Conservation (phyloP, 2,113 vertebrate species). For the Progne subis region DNA sequence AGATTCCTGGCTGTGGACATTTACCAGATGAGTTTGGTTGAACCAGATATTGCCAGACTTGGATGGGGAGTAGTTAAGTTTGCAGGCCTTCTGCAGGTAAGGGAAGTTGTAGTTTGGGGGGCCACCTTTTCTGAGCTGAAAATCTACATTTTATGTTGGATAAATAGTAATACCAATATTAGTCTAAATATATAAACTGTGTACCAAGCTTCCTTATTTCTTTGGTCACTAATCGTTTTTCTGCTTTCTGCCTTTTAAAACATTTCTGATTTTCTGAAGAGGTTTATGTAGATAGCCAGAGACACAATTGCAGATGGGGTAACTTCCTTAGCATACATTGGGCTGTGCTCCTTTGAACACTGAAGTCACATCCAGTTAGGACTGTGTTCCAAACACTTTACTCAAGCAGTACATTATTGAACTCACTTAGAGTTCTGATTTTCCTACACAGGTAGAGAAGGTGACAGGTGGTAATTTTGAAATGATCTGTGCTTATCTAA, state of each 20-base stretch:
- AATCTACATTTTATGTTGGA: neutral
- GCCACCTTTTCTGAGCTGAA: neutral
- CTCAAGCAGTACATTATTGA: neutral
- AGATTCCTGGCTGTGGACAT: slow-evolving; percentile 95
- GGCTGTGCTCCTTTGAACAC: neutral
- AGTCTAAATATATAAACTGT: neutral
- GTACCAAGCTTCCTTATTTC: neutral
- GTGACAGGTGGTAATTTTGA: neutral
- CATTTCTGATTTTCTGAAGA: neutral
- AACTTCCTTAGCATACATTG: neutral
- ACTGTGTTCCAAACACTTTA: neutral
- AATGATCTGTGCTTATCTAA: neutral
- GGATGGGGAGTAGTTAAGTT: slow-evolving; percentile 99
- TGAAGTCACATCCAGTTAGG: neutral
- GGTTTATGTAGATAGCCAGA: neutral
- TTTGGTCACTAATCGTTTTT: neutral
- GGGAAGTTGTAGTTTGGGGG: neutral
- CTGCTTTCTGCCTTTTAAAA: neutral
- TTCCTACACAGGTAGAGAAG: neutral
- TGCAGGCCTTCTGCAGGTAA: slow-evolving; percentile 92
- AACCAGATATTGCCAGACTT: slow-evolving; percentile 92
- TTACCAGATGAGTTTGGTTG: slow-evolving; percentile 98
- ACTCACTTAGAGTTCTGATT: neutral
- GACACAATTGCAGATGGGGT: neutral
- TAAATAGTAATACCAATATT: neutral